A percentile compares a stretch with the other conserved stretches of the same genome.
Evolutionary conservation across 2,888 invertebrate species (phyloP).

Genomic region (Drosophila melanosoma): DNA sequence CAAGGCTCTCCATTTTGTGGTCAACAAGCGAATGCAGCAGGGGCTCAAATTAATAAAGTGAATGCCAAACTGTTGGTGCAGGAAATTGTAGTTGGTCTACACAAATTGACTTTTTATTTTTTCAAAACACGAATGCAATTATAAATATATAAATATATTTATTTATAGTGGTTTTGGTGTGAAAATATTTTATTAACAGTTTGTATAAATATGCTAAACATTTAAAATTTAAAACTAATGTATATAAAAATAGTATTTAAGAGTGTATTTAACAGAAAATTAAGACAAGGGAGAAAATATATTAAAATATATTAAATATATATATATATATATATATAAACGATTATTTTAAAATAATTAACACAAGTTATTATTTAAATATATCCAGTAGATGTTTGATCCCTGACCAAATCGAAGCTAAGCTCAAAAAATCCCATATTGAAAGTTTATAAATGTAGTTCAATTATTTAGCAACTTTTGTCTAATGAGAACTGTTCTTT

Average conservation of each 20-base stretch:
- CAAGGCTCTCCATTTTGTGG: conserved; percentile 34
- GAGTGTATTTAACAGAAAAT: not conserved
- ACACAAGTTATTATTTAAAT: not conserved
- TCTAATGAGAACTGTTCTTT: not conserved
- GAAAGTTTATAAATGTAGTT: not conserved
- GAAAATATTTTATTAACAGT: not conserved
- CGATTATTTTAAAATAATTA: not conserved
- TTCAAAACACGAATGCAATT: not conserved
- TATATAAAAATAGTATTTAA: not conserved
- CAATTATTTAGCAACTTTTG: not conserved
- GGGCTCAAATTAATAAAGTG: conserved; percentile 32
- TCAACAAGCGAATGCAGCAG: conserved; percentile 6
- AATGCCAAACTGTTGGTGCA: not conserved
- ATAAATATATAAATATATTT: not conserved
- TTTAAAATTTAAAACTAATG: not conserved
- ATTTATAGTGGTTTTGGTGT: not conserved
- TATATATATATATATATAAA: not conserved
- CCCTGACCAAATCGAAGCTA: not conserved
- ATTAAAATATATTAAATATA: too few relatives aligned
- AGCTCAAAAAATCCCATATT: not conserved
- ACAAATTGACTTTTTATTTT: not conserved
- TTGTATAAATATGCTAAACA: not conserved
- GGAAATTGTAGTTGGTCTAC: not conserved
- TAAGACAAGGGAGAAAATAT: too few relatives aligned
- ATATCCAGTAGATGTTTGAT: not conserved